Evolutionary conservation across 2,797 vertebrate species (phyloP), one percentile per base, ranked within the genome.

Genomic region (Syncerus caffer): DNA sequence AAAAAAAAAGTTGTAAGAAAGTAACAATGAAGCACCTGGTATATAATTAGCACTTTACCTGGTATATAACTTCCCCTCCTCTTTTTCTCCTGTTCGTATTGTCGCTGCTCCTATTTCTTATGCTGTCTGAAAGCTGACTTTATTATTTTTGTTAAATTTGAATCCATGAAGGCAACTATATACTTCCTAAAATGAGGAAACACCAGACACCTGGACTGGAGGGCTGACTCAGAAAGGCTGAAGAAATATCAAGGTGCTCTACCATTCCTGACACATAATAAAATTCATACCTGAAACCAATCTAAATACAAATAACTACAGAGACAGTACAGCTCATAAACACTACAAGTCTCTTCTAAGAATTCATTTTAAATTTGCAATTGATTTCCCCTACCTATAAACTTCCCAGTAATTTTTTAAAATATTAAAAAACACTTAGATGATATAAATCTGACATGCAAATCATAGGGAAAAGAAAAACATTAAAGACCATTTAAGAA

Each of bases 301-400:
- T 67, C 60, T 89, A 82, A 92, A 85, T 31, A 57, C 85, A 31
- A 83, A 76, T 25, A 89, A 34, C 42, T 53, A 78, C 7, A 94
- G n/a, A 91, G 60, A 89, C 6, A 47, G 25, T 31, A 76, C 10
- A 74, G 78, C 89, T 89, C 34, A 21, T 60, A 94, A 96, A 76
- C 29, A 76, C 85, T 58, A 55, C 13, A 34, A 85, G 23, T 11
- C 34, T 84, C 85, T 45, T 57, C 42, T 83, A 90, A 92, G n/a
- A 76, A 95, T 86, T 53, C 51, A 85, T 85, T 80, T 97, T 95
- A 89, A 95, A 85, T 91, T 86, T 55, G 89, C 64, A 83, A 92
- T 1, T 76, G 60, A 89, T 34, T 82, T 91, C 82, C 10, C 29
- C 29, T 42, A 79, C 21, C 34, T 95, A 16, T 82, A 76, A 82